These are phyloP conservation scores for Spodoptera litura DNA, from an alignment of 1,140 invertebrate species.

Conservation along the genomic window DNA sequence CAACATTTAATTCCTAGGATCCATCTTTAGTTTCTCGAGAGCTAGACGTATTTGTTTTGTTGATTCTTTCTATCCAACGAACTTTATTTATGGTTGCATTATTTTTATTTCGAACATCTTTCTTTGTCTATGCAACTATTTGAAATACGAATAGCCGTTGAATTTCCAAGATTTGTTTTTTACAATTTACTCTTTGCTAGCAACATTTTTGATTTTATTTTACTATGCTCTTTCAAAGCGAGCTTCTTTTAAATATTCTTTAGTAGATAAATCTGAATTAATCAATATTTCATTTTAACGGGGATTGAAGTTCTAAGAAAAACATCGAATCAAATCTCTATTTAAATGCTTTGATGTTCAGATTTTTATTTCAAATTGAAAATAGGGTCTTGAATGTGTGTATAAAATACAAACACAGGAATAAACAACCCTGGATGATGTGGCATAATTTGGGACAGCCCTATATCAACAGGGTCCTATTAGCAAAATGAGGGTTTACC, in stretches of 20 bases:
- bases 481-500: conserved; percentile 22
- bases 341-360: too few relatives aligned
- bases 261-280: too few relatives aligned
- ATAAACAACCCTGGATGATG: neutral
- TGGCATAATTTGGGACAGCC: conserved; percentile 16
- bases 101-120: conserved; percentile 36
- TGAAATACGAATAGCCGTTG: conserved; percentile 5
- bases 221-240: too few relatives aligned
- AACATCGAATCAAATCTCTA: too few relatives aligned
- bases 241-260: too few relatives aligned
- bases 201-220: too few relatives aligned
- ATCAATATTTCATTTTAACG: too few relatives aligned
- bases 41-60: conserved; percentile 26
- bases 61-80: conserved; percentile 30
- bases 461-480: neutral
- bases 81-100: conserved; percentile 17
- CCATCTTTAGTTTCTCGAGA: conserved; percentile 34
- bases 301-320: too few relatives aligned
- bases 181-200: neutral
- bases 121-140: conserved; percentile 18
- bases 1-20: conserved; percentile 15
- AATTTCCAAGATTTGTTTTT: neutral
- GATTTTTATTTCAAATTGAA: too few relatives aligned
- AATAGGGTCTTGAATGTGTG: too few relatives aligned
- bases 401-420: neutral